These are phyloP conservation scores for Cosmia pyralina DNA, from an alignment of 2,888 invertebrate species.

Conservation along the genomic window DNA sequence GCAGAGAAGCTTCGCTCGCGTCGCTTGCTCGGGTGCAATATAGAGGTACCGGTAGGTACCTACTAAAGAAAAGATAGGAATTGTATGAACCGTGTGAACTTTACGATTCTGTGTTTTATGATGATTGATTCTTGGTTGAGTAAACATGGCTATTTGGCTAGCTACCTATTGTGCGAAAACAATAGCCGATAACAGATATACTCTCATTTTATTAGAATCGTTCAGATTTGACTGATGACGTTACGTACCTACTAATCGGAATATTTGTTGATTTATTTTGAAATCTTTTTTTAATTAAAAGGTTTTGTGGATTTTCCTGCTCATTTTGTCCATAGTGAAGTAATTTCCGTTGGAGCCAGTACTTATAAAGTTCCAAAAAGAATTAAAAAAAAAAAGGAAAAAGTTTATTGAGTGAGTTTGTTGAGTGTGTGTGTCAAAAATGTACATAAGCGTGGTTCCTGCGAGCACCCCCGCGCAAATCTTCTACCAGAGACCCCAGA, in stretches of 20 bases:
- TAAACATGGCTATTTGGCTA: not conserved
- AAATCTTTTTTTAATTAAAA: too few species aligned
- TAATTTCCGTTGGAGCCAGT: not conserved
- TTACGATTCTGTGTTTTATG: conserved; percentile 13
- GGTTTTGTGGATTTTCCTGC: not conserved
- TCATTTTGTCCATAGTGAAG: not conserved
- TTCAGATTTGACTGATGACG: not conserved
- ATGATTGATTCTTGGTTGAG: conserved; percentile 11
- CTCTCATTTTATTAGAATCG: not conserved
- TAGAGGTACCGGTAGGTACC: too few species aligned
- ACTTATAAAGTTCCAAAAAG: not conserved
- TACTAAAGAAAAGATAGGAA: too few species aligned
- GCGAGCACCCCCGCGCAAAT: not conserved
- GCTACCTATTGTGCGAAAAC: conserved; percentile 26
- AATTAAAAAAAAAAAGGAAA: too few species aligned
- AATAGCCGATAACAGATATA: conserved; percentile 9
- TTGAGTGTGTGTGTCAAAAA: not conserved
- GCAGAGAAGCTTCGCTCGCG: too few species aligned
- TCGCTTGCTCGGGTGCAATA: too few species aligned
- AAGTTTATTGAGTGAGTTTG: too few species aligned
- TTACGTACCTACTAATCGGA: not conserved
- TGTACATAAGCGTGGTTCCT: not conserved
- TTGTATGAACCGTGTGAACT: not conserved
- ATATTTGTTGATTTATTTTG: too few species aligned
- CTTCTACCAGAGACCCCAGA: not conserved